Evolutionary conservation across 2,888 invertebrate species (phyloP).

Genomic region (Boloria selene): DNA sequence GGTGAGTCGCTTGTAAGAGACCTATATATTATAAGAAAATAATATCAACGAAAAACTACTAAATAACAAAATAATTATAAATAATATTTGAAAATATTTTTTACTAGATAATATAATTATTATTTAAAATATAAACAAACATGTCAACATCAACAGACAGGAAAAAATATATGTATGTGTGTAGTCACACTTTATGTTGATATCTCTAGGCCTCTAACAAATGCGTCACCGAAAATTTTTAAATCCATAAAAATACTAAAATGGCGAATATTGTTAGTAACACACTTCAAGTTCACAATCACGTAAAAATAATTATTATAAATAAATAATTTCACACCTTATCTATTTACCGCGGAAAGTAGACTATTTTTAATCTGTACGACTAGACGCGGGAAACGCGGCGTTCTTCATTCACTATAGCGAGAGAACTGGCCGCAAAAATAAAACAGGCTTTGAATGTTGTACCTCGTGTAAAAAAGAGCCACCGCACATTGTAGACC

Average conservation of each 20-base stretch:
- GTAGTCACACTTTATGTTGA: too few species aligned
- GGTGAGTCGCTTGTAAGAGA: too few species aligned
- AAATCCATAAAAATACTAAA: conserved; percentile 1
- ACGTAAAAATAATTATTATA: neutral
- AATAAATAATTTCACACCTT: conserved; percentile 21
- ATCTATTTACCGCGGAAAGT: conserved; percentile 58
- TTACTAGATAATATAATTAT: too few species aligned
- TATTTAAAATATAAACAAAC: too few species aligned
- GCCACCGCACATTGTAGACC: conserved; percentile 13
- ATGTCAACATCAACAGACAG: too few species aligned
- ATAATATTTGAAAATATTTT: too few species aligned
- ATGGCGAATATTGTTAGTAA: conserved; percentile 1
- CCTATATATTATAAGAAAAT: too few species aligned
- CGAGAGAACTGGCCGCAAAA: conserved; percentile 55
- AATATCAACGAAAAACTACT: too few species aligned
- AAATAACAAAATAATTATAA: too few species aligned
- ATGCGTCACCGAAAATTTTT: neutral
- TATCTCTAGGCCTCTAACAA: too few species aligned
- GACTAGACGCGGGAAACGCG: conserved; percentile 61
- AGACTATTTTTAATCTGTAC: conserved; percentile 56
- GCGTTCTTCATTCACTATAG: conserved; percentile 53
- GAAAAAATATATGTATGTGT: too few species aligned
- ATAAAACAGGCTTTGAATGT: conserved; percentile 40
- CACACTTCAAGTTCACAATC: conserved; percentile 18
- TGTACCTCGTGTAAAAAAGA: conserved; percentile 8